Base-by-base conservation (phyloP, 2,888 invertebrate genomes). In the Lasioglossum pauxillum region DNA sequence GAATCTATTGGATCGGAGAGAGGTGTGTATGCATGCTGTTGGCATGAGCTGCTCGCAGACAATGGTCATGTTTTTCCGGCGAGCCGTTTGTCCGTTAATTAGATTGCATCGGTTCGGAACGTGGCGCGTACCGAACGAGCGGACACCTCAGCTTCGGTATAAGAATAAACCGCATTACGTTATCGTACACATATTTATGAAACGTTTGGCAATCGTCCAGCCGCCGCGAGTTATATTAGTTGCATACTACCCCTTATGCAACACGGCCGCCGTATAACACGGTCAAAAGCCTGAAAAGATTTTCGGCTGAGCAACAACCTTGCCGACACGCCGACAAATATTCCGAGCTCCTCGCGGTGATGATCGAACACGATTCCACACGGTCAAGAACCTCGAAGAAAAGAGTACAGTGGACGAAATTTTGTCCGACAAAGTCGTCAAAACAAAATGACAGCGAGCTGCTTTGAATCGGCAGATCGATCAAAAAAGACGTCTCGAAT, bases 161-260 rank as follows among this genome's bases (percentile, higher is more conserved):
- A 83, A 88, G 89, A 90, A 90, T 90, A 90, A 90, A 90, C 89
- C 64, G 87, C 69, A 80, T 90, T 90, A 89, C 90, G 90, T 88
- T 90, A 83, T 89, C 88, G 87, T 89, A 86, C 89, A 85, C 84
- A 89, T 86, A 90, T 90, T 90, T 89, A 87, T 89, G 90, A 90
- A 84, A 87, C 81, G 76, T 83, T 86, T 91, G 91, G 91, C 91
- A 80, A 71, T 57, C 35, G 75, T 87, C 91, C 91, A 91, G 84
- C 78, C 81, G 74, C 88, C 88, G 75, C 84, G 53, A 81, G 85
- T 90, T 88, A 89, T 88, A 89, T 89, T 84, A 86, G 87, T 86
- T 85, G 82, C 85, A 67, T 76, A 71, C 75, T 12, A 64, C 77
- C 60, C 69, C 80, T 87, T 88, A 89, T 81, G 88, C 89, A 89